Percentiles rank a stretch among this genome's conserved stretches.
These are phyloP conservation scores for Aptenodytes forsteri DNA, from an alignment of 2,113 vertebrate species.

Conservation along the genomic window DNA sequence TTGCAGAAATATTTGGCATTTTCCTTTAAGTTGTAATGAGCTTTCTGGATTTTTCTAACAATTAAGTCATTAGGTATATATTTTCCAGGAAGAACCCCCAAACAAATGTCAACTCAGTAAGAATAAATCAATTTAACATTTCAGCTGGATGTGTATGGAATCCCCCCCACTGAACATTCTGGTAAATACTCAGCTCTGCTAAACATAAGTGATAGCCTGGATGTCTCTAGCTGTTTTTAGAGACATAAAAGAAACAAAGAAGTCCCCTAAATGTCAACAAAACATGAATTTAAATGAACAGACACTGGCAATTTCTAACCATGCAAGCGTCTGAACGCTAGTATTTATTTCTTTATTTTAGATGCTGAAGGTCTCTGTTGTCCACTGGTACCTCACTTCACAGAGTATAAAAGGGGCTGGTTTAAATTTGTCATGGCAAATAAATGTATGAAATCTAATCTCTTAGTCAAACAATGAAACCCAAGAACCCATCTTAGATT, in stretches of 20 bases:
- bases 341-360: neutral
- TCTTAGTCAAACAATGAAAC: neutral
- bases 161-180: neutral
- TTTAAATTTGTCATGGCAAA: neutral
- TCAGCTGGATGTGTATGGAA: neutral
- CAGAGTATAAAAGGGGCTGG: neutral
- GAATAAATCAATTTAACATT: neutral
- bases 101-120: neutral
- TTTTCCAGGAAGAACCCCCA: neutral
- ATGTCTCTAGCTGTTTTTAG: neutral
- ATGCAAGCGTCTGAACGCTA: neutral
- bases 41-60: neutral
- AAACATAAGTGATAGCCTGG: neutral
- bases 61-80: neutral
- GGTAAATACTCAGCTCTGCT: neutral
- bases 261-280: neutral
- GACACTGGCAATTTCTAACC: neutral
- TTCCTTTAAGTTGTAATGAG: neutral
- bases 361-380: neutral
- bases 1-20: neutral
- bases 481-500: neutral
- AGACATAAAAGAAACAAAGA: neutral
- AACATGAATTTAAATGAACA: neutral
- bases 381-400: neutral
- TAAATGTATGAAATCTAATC: neutral